Evolutionary conservation across 2,113 vertebrate species (phyloP).

Genomic region (Antechinus stuartii): DNA sequence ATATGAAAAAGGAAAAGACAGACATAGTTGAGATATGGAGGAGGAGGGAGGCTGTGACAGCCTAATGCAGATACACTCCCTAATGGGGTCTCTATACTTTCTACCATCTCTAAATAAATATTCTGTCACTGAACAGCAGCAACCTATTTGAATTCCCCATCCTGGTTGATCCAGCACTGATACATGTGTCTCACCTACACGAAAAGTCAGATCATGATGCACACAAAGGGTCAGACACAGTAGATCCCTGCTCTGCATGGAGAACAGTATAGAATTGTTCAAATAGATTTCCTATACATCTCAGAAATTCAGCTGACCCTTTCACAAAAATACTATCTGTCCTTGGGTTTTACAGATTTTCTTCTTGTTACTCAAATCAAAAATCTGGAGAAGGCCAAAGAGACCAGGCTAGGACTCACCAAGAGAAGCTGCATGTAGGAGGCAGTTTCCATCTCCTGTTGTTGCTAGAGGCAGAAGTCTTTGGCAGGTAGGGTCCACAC

Average conservation of each 20-base stretch:
- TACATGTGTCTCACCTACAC: not conserved
- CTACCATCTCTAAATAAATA: not conserved
- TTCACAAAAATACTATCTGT: not conserved
- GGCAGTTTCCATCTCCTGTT: constrained; percentile 96
- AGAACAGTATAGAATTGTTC: not conserved
- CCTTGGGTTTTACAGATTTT: not conserved
- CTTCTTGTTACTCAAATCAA: not conserved
- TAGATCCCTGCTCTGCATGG: not conserved
- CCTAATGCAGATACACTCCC: not conserved
- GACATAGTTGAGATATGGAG: not conserved
- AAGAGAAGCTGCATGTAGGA: constrained; percentile 95
- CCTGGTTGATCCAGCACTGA: not conserved
- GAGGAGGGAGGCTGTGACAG: not conserved
- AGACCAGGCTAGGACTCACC: constrained; percentile 84
- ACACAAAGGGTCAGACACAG: constrained; percentile 8
- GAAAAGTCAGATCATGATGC: not conserved
- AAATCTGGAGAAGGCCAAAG: not conserved
- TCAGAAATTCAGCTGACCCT: not conserved
- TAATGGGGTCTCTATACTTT: not conserved
- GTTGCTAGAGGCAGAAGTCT: constrained; percentile 94
- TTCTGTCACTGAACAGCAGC: not conserved
- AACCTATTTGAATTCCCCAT: not conserved
- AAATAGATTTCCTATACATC: not conserved
- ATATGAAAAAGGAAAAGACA: not conserved
- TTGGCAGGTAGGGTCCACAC: constrained; percentile 93